These are phyloP conservation scores for Gymnorhina tibicen DNA, from an alignment of 2,113 vertebrate species.

Conservation along the genomic window DNA sequence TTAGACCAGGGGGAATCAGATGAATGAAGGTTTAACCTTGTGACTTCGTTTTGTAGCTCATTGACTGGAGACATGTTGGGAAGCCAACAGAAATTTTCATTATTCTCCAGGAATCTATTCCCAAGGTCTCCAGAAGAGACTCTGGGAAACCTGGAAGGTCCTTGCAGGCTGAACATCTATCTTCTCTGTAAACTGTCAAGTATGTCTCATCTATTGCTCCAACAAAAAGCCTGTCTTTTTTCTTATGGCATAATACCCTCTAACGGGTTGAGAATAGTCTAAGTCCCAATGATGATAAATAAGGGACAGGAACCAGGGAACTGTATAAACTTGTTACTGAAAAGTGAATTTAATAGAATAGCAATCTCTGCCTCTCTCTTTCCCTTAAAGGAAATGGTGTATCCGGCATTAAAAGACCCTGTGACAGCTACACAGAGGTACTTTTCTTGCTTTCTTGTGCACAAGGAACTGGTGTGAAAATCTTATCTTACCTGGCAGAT, in stretches of 20 bases:
- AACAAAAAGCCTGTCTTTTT: neutral
- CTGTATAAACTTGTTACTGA: neutral
- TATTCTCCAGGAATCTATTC: neutral
- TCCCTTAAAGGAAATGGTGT: neutral
- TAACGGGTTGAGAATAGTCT: neutral
- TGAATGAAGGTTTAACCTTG: neutral
- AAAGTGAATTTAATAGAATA: neutral
- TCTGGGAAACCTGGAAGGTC: neutral
- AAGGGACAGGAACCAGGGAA: neutral
- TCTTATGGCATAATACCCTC: neutral
- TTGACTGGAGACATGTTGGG: neutral
- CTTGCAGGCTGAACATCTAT: neutral
- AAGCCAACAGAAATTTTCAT: neutral
- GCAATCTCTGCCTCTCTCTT: neutral
- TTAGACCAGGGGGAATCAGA: neutral
- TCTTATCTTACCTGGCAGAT: neutral
- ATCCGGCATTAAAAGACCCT: fast-evolving
- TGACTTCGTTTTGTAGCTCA: neutral
- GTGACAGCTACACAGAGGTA: neutral
- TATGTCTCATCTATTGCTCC: neutral
- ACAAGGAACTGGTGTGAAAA: neutral
- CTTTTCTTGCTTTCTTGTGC: neutral
- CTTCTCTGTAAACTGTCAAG: neutral
- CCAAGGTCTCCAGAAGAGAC: neutral
- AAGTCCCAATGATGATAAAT: neutral